Evolutionary conservation across 2,888 invertebrate species (phyloP), one percentile per base, ranked within the genome.

Genomic region (Agrochola lychnidis): DNA sequence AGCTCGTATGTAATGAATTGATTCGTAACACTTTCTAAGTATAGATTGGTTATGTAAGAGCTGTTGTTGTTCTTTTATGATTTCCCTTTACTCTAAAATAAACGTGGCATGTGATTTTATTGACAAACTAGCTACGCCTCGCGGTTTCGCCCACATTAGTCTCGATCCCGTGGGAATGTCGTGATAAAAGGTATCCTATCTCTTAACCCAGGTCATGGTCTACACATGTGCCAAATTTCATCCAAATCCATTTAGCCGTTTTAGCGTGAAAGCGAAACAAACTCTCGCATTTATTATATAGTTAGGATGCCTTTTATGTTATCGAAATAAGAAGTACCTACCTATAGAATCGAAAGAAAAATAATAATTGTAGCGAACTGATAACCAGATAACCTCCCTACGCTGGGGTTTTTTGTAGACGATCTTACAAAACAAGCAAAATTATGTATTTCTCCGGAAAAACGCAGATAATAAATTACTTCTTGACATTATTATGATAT

Each of bases 11-110:
- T 80, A 88, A 85, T 79, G 69, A 83, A 79, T 83, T 78, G 79
- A 83, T 83, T 82, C 73, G 84, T 86, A 83, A 84, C 77, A 83
- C 79, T 89, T 82, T 83, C 82, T 81, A 73, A 64, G 63, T 74
- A 66, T 75, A 66, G 16, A 53, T 70, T 72, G 48, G 40, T 88
- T 83, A 80, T 73, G 70, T 84, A 86, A 84, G 22, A 57, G 10
- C 56, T 72, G 45, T 76, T 72, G 45, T 76, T 82, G 62, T 69
- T 78, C 66, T 67, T 74, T 64, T 76, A 73, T 70, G 79, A 78
- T 86, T 81, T 85, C 64, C 74, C 36, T 79, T 78, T 68, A 76
- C 59, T 51, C 56, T 63, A 64, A 78, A 76, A 76, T 71, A 7
- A 62, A 51, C 42, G 53, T 48, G 22, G 45, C 14, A 61, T 40